Percentiles rank a stretch among this genome's conserved stretches.
Evolutionary conservation across 2,797 vertebrate species (phyloP).

Genomic region (Labroides dimidiatus): DNA sequence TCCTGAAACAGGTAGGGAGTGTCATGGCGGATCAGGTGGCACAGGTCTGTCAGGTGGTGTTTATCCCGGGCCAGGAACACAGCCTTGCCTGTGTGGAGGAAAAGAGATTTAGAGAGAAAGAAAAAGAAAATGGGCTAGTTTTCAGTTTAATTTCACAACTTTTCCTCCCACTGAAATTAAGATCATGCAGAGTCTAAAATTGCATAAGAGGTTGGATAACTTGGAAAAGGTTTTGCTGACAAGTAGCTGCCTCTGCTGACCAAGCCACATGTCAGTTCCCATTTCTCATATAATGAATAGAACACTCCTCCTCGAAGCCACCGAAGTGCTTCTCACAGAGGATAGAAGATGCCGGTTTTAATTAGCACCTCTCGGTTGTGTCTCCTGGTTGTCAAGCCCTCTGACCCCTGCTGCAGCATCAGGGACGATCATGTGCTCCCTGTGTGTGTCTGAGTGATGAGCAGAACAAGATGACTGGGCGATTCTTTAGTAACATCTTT

Average conservation of each 20-base stretch:
- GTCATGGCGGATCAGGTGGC: constrained; percentile 92
- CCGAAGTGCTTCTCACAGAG: constrained; percentile 62
- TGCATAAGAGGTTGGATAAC: constrained; percentile 22
- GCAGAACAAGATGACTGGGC: constrained; percentile 24
- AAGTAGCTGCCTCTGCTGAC: constrained; percentile 54
- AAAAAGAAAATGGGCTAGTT: constrained; percentile 7
- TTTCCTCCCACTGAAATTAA: background rate
- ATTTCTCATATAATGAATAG: constrained; percentile 37
- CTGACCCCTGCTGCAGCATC: constrained; percentile 39
- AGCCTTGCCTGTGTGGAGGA: constrained; percentile 86
- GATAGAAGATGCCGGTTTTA: constrained; percentile 70
- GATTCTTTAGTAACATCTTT: constrained; percentile 25
- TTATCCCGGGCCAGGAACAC: constrained; percentile 94
- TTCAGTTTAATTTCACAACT: background rate
- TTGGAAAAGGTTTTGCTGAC: constrained; percentile 42
- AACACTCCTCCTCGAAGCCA: constrained; percentile 28
- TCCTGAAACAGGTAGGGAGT: constrained; percentile 94
- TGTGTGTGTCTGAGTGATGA: constrained; percentile 21
- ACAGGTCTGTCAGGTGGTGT: constrained; percentile 91
- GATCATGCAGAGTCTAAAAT: background rate
- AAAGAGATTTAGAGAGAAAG: constrained; percentile 3
- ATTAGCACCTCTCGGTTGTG: constrained; percentile 68
- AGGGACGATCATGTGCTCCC: constrained; percentile 40
- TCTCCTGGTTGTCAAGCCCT: constrained; percentile 50
- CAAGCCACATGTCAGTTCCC: constrained; percentile 33